A percentile compares a stretch with the other conserved stretches of the same genome.
Evolutionary conservation across 2,888 invertebrate species (phyloP).

Genomic region (Aelia acuminata): DNA sequence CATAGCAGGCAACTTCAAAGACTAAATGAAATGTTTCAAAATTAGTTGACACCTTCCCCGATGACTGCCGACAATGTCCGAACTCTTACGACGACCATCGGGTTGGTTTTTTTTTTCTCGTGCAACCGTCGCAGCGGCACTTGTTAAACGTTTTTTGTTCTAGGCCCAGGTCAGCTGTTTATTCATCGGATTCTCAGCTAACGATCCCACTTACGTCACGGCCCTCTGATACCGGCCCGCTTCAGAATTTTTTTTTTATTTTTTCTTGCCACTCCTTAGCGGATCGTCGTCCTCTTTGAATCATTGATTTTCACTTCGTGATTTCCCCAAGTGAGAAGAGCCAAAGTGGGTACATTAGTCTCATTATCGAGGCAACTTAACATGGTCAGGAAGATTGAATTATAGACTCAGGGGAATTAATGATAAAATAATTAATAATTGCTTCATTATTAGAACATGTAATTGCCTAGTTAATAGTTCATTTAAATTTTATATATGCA

Average conservation of each 20-base stretch:
- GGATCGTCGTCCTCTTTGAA: conserved; percentile 27
- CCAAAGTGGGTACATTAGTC: background rate
- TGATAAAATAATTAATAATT: background rate
- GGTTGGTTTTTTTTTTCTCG: background rate
- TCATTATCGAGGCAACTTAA: background rate
- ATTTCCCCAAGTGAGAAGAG: background rate
- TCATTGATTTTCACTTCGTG: background rate
- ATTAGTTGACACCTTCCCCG: too few relatives aligned
- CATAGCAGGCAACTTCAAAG: too few relatives aligned
- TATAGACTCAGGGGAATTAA: background rate
- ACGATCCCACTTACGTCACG: conserved; percentile 45
- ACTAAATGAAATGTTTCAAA: too few relatives aligned
- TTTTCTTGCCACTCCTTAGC: conserved; percentile 32
- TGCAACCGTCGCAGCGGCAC: conserved; percentile 41
- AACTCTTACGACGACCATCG: background rate
- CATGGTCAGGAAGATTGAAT: background rate
- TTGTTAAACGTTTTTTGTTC: conserved; percentile 48
- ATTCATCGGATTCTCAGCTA: conserved; percentile 45
- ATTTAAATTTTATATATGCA: background rate
- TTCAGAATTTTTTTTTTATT: background rate
- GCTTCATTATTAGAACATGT: background rate
- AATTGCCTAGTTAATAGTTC: background rate
- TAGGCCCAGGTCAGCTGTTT: conserved; percentile 45
- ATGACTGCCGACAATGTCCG: background rate
- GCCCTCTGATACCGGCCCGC: conserved; percentile 13